A percentile compares a stretch with the other conserved stretches of the same genome.
phyloP scores from a whole-genome alignment of 2,888 invertebrate genomes.

The Escarpia spicata region DNA sequence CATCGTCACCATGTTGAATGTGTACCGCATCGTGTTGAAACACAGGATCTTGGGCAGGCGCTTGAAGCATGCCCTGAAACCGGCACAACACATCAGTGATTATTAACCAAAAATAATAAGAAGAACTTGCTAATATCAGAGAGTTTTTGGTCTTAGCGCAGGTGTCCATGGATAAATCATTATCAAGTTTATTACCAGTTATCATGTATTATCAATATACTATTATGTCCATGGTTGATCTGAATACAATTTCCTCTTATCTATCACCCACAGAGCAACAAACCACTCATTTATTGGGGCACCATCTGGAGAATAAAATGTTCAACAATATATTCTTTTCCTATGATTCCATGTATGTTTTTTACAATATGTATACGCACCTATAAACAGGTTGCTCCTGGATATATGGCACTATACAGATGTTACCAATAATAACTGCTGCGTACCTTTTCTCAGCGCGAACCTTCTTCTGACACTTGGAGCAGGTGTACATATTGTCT shows the following conservation, averaged over 20 bases:
- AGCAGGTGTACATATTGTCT: conserved; percentile 97
- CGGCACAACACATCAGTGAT: background rate
- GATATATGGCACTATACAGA: background rate
- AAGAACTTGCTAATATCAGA: background rate
- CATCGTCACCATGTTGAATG: conserved; percentile 98
- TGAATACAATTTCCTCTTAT: no score
- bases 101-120: background rate
- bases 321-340: no score
- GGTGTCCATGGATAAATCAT: background rate
- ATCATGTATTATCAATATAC: no score
- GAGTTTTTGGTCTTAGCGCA: background rate
- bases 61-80: conserved; percentile 86
- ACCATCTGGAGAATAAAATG: no score
- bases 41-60: conserved; percentile 91
- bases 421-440: background rate
- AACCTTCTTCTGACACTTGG: conserved; percentile 93
- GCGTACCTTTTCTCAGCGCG: conserved; percentile 87
- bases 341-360: no score
- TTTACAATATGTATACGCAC: no score
- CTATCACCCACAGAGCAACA: no score
- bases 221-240: no score
- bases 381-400: background rate
- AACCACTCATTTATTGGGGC: no score
- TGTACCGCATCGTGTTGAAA: conserved; percentile 96
- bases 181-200: no score